Conservation (phyloP, 92 coral and sea anemone species). For the Muricea muricata region DNA sequence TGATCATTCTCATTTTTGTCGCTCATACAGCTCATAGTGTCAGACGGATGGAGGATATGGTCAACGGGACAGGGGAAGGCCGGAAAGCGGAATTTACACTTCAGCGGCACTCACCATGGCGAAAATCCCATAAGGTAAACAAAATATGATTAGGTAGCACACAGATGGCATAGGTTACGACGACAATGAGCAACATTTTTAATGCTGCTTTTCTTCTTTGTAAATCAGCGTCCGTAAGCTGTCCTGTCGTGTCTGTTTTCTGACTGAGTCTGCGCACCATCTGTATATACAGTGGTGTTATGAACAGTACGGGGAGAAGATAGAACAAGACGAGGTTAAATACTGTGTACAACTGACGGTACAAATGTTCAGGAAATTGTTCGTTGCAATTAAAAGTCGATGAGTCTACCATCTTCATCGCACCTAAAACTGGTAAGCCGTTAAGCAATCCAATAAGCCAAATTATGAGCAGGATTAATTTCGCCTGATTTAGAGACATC, state of each 20-base stretch:
- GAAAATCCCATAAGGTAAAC: slow-evolving; percentile 76
- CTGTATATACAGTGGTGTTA: slow-evolving; percentile 80
- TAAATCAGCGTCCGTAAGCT: slow-evolving; percentile 76
- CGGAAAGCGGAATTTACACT: too few relatives aligned
- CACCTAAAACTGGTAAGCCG: slow-evolving; percentile 88
- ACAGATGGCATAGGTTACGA: slow-evolving; percentile 80
- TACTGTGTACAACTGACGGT: slow-evolving; percentile 76
- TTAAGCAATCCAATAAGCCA: slow-evolving; percentile 82
- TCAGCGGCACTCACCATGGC: slow-evolving; percentile 75
- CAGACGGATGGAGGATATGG: not conserved
- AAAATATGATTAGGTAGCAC: slow-evolving; percentile 82
- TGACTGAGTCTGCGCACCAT: slow-evolving; percentile 82
- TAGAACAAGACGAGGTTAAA: slow-evolving; percentile 77
- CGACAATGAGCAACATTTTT: slow-evolving; percentile 94
- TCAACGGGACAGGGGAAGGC: not conserved
- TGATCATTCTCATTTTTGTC: too few relatives aligned
- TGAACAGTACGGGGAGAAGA: slow-evolving; percentile 76
- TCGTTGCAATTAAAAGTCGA: slow-evolving; percentile 71
- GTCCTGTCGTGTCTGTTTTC: slow-evolving; percentile 68
- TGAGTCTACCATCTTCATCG: slow-evolving; percentile 43
- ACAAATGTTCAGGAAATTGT: slow-evolving; percentile 58
- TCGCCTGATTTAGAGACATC: slow-evolving; percentile 84
- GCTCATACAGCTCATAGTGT: not conserved
- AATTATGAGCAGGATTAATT: slow-evolving; percentile 76
- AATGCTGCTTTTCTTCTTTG: slow-evolving; percentile 86